A percentile compares a stretch with the other conserved stretches of the same genome.
These are phyloP conservation scores for Diaperis boleti DNA, from an alignment of 2,888 invertebrate genomes.

Conservation along the genomic window DNA sequence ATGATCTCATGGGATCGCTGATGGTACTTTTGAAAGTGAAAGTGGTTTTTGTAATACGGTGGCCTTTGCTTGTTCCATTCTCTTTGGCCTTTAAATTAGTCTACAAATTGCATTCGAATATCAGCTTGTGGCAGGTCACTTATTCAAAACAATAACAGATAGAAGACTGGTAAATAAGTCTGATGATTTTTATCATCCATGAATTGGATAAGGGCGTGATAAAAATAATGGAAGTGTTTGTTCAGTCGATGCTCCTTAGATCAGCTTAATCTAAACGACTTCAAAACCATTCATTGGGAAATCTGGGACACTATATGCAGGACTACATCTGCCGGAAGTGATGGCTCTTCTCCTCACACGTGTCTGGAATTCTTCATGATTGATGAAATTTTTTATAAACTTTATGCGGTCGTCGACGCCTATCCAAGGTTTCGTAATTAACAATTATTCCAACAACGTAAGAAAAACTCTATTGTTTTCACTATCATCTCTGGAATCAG, in stretches of 20 bases:
- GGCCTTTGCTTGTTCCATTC: conserved; percentile 34
- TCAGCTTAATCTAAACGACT: not conserved
- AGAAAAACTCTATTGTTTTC: conserved; percentile 18
- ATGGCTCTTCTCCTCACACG: conserved; percentile 31
- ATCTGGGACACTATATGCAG: conserved; percentile 23
- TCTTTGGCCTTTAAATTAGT: conserved; percentile 14
- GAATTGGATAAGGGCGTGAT: conserved; percentile 21
- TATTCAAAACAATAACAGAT: conserved; percentile 2
- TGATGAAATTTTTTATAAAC: conserved; percentile 29
- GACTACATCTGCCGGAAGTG: conserved; percentile 41
- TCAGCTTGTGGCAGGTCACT: conserved; percentile 26
- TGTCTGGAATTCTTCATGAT: conserved; percentile 30
- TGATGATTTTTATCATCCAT: conserved; percentile 10
- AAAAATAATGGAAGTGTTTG: conserved; percentile 14
- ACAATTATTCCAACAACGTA: conserved; percentile 22
- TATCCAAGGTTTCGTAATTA: conserved; percentile 28
- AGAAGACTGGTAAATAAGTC: not conserved
- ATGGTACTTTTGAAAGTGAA: conserved; percentile 49
- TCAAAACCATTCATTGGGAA: conserved; percentile 9
- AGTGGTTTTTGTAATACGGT: conserved; percentile 47
- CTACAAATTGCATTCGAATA: conserved; percentile 5
- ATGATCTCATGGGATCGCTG: conserved; percentile 34
- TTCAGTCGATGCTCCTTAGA: conserved; percentile 1
- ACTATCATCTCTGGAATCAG: not conserved
- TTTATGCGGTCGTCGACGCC: conserved; percentile 28